Percentiles rank a stretch among this genome's conserved stretches.
Evolutionary conservation across 2,888 invertebrate species (phyloP).

Genomic region (Eristalis pertinax): DNA sequence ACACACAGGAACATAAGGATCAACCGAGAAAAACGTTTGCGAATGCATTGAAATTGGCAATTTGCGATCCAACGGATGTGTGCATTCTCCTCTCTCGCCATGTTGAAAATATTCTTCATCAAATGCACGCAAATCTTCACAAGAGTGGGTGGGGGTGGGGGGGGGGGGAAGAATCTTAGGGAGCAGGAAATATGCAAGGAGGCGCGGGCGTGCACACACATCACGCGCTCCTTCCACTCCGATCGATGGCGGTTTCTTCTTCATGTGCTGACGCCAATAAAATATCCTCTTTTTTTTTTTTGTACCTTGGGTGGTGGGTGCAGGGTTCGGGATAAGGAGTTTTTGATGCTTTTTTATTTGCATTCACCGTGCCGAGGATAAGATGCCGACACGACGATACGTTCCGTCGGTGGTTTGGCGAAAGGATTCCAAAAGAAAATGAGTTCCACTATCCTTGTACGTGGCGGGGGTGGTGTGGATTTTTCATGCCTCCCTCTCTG

Average conservation of each 20-base stretch:
- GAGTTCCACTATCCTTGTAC: constrained; percentile 12
- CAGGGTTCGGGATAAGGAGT: not conserved
- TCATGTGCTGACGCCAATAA: constrained; percentile 59
- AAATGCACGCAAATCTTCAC: constrained; percentile 37
- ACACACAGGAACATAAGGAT: not conserved
- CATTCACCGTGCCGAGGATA: not conserved
- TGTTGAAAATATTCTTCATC: constrained; percentile 57
- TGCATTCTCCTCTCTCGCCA: not conserved
- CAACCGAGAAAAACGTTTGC: constrained; percentile 23
- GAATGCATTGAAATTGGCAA: constrained; percentile 66
- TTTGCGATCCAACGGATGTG: constrained; percentile 27
- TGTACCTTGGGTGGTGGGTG: not conserved
- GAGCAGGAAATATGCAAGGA: too few relatives aligned
- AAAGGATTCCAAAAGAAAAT: constrained; percentile 33
- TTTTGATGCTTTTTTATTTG: not conserved
- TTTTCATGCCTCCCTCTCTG: not conserved
- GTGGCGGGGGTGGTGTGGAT: not conserved
- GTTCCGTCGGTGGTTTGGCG: constrained; percentile 1
- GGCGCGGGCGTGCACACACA: constrained; percentile 9
- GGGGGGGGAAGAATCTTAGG: too few relatives aligned
- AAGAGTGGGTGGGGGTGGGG: not conserved
- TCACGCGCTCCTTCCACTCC: constrained; percentile 33
- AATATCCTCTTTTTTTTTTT: constrained; percentile 42
- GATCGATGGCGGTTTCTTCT: constrained; percentile 43
- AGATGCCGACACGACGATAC: not conserved